Conservation (phyloP, 2,888 invertebrate species). For the Lucinisca nassula region DNA sequence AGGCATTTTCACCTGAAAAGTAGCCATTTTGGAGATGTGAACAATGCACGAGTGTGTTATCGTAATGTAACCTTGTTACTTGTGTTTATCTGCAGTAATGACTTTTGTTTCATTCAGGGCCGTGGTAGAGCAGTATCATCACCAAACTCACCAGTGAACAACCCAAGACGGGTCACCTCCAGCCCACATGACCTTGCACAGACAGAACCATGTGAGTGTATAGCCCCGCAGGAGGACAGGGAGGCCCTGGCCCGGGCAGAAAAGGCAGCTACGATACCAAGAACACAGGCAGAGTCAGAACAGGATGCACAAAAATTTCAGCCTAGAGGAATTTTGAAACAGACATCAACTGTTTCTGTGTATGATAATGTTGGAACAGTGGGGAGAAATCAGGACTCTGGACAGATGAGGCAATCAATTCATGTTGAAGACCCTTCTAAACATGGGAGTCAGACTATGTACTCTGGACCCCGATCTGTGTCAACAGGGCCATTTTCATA, state of each 20-base stretch:
- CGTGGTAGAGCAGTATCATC: slow-evolving; percentile 93
- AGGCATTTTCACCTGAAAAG: too few relatives aligned
- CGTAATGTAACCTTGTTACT: too few relatives aligned
- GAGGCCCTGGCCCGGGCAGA: slow-evolving; percentile 66
- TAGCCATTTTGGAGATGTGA: too few relatives aligned
- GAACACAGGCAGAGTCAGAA: slow-evolving; percentile 71
- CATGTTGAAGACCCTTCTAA: not conserved
- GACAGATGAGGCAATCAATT: not conserved
- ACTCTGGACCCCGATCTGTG: slow-evolving; percentile 56
- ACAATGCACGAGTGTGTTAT: too few relatives aligned
- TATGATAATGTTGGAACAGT: slow-evolving; percentile 64
- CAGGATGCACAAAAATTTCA: slow-evolving; percentile 68
- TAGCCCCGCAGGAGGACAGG: slow-evolving; percentile 87
- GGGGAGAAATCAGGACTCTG: not conserved
- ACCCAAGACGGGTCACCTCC: slow-evolving; percentile 88
- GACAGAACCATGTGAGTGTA: slow-evolving; percentile 68
- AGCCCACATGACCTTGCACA: slow-evolving; percentile 77
- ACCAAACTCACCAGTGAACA: slow-evolving; percentile 83
- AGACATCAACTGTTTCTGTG: slow-evolving; percentile 74
- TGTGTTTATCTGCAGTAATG: not conserved
- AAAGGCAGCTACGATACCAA: slow-evolving; percentile 79
- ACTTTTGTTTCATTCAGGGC: slow-evolving; percentile 89
- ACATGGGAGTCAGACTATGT: not conserved
- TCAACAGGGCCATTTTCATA: slow-evolving; percentile 62
- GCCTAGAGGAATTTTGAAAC: slow-evolving; percentile 77